Evolutionary conservation across 2,113 vertebrate species (phyloP).

Genomic region (Salvelinus sp.): DNA sequence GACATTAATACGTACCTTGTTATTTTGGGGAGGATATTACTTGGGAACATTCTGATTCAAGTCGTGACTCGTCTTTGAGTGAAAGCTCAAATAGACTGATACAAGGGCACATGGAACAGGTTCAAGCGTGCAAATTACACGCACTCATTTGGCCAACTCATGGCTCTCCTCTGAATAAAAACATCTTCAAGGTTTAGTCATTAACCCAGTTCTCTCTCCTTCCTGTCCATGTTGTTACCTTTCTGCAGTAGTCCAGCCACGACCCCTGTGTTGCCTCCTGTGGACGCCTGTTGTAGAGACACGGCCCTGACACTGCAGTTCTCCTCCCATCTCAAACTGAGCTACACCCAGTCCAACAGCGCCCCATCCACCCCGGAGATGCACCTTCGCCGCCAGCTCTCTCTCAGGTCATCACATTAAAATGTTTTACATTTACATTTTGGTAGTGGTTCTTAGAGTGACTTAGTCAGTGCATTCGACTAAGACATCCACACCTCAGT

Average conservation of each 20-base stretch:
- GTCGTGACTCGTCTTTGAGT: neutral
- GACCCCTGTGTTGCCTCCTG: constrained; percentile 66
- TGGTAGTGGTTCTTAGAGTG: too few species aligned
- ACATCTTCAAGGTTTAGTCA: too few species aligned
- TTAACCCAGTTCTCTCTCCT: too few species aligned
- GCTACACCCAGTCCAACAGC: constrained; percentile 71
- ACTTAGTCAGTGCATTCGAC: too few species aligned
- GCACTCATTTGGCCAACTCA: neutral
- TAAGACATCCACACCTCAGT: too few species aligned
- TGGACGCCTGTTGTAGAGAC: constrained; percentile 64
- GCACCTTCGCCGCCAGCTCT: constrained; percentile 74
- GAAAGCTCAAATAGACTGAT: neutral
- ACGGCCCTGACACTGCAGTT: constrained; percentile 43
- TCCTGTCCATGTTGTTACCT: constrained; percentile 25
- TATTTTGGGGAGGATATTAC: constrained; percentile 12
- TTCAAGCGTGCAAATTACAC: neutral
- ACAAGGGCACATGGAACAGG: neutral
- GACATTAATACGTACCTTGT: constrained; percentile 20
- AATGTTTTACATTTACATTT: too few species aligned
- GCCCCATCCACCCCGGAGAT: constrained; percentile 81
- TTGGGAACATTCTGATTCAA: neutral
- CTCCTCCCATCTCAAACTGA: constrained; percentile 59
- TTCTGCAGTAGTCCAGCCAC: constrained; percentile 68
- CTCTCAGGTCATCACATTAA: constrained; percentile 61
- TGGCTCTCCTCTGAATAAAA: too few species aligned